Evolutionary conservation across 2,797 vertebrate species (phyloP).

Genomic region (Spinus pinus): DNA sequence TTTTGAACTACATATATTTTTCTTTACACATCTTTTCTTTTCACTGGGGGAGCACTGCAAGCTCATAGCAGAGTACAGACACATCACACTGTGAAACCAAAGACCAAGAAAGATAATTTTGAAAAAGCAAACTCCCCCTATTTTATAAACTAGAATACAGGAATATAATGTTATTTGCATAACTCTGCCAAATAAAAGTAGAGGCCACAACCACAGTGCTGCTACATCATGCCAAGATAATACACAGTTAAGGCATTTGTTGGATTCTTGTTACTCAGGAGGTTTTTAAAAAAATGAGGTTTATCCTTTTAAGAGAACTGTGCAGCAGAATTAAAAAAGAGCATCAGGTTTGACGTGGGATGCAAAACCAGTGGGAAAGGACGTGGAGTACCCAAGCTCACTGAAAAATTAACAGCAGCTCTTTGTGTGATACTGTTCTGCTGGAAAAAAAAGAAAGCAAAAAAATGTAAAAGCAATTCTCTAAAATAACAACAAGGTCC

Average conservation of each 20-base stretch:
- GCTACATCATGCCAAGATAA: neutral
- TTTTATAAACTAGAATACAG: neutral
- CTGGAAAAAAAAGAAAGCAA: neutral
- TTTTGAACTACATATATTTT: neutral
- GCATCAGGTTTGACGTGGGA: neutral
- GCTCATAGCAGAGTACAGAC: neutral
- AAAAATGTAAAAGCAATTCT: neutral
- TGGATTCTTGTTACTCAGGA: neutral
- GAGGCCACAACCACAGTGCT: neutral
- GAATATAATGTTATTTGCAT: neutral
- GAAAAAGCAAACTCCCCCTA: neutral
- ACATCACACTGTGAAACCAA: neutral
- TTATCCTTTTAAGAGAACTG: neutral
- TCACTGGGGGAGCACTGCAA: neutral
- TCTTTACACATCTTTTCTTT: neutral
- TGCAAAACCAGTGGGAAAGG: neutral
- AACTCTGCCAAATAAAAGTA: neutral
- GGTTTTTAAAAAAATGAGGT: neutral
- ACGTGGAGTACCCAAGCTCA: neutral
- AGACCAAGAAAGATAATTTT: neutral
- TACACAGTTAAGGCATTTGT: neutral
- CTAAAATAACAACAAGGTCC: neutral
- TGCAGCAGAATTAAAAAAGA: neutral
- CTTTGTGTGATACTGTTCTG: neutral
- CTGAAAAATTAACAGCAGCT: conserved; percentile 17